Percentiles rank a stretch among this genome's conserved stretches.
These are phyloP conservation scores for Philopotamus ludificatus DNA, from an alignment of 1,140 invertebrate species.

Conservation along the genomic window DNA sequence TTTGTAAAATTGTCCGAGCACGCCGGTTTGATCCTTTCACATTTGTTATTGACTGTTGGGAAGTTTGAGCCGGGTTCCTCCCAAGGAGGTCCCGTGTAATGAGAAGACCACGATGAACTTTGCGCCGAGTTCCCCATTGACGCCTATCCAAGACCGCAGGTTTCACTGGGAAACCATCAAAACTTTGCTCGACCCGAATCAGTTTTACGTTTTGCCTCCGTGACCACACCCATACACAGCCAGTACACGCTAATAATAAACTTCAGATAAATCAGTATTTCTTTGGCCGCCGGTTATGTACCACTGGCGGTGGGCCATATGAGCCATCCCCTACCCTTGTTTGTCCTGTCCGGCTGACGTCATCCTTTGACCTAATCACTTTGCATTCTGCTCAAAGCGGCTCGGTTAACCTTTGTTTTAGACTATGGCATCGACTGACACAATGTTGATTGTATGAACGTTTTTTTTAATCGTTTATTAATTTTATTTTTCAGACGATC, in stretches of 20 bases:
- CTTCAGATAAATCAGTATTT: too few relatives aligned
- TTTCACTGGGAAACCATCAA: constrained; percentile 10
- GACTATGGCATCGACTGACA: constrained; percentile 25
- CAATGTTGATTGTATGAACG: background rate
- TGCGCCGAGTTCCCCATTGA: constrained; percentile 25
- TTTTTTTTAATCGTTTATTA: constrained; percentile 33
- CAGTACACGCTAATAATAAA: too few relatives aligned
- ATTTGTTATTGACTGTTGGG: background rate
- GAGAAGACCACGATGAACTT: constrained; percentile 22
- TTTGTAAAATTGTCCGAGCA: too few relatives aligned
- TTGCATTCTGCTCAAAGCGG: constrained; percentile 33
- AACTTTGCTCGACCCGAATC: constrained; percentile 4
- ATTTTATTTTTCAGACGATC: constrained; percentile 65
- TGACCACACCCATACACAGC: background rate
- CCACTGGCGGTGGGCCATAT: too few relatives aligned
- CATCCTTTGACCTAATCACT: constrained; percentile 39
- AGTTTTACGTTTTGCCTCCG: background rate
- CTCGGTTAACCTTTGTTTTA: constrained; percentile 19
- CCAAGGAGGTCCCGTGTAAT: constrained; percentile 2
- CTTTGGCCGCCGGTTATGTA: too few relatives aligned
- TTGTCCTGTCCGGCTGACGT: constrained; percentile 12
- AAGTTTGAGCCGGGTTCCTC: background rate
- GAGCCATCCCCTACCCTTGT: constrained; percentile 5
- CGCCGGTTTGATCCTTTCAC: background rate
- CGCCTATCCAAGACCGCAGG: constrained; percentile 16